Conservation (phyloP, 1,140 invertebrate species). For the Holcopasites calliopsidis region DNA sequence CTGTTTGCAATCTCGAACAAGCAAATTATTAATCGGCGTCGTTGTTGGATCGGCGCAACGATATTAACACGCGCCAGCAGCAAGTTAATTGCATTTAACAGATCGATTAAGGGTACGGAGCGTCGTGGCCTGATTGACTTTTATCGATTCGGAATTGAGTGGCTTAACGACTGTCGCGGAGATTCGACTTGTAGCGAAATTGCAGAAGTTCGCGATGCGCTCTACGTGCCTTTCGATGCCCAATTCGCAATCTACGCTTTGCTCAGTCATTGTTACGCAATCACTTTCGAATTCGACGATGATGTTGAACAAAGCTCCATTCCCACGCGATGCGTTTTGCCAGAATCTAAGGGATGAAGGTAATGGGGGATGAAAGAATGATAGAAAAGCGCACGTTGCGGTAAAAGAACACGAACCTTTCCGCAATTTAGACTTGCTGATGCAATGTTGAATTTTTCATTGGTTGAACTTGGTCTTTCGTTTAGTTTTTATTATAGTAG, state of each 20-base stretch:
- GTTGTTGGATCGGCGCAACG: conserved; percentile 10
- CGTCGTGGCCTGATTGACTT: conserved; percentile 34
- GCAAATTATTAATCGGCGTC: not conserved
- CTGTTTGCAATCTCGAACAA: conserved; percentile 3
- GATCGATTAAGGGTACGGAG: conserved; percentile 34
- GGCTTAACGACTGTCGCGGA: not conserved
- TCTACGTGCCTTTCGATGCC: not conserved
- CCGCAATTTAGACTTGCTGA: not conserved
- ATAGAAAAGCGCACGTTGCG: not conserved
- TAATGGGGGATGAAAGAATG: not conserved
- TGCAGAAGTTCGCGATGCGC: conserved; percentile 29
- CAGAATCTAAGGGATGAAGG: not conserved
- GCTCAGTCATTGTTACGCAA: not conserved
- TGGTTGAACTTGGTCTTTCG: too few relatives aligned
- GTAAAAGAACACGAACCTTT: too few relatives aligned
- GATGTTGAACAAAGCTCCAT: not conserved
- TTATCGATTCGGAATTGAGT: conserved; percentile 51
- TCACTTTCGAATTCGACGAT: conserved; percentile 14
- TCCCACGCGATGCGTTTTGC: not conserved
- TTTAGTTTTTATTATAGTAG: too few relatives aligned
- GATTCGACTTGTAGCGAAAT: conserved; percentile 29
- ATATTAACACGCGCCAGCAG: not conserved
- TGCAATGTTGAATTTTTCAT: too few relatives aligned
- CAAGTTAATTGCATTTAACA: conserved; percentile 48
- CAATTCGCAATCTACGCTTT: conserved; percentile 17